Percentiles rank a stretch among this genome's conserved stretches.
Conservation (phyloP, 2,113 vertebrate species). For the Bos javanicus region DNA sequence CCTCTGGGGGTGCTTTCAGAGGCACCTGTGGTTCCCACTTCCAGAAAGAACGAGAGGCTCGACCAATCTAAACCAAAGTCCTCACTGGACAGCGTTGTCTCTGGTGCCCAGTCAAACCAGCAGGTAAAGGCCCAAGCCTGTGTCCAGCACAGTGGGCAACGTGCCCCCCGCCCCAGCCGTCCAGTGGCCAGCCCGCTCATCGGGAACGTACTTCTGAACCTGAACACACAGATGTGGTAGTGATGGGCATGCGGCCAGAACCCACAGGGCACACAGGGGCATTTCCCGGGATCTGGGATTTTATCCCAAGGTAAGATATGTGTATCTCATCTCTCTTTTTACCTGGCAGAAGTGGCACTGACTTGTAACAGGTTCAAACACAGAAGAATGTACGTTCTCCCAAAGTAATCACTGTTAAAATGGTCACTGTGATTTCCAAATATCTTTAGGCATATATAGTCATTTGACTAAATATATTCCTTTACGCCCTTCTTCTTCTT, state of each 20-base stretch:
- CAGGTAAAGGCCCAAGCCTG: neutral
- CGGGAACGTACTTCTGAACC: fast-evolving
- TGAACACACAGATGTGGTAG: fast-evolving
- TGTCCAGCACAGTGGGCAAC: fast-evolving
- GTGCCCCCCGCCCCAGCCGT: fast-evolving
- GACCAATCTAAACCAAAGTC: neutral
- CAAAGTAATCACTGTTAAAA: neutral
- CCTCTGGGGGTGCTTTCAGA: neutral
- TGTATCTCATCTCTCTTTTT: neutral
- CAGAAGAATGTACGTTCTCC: neutral
- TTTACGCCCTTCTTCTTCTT: neutral
- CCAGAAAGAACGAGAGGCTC: neutral
- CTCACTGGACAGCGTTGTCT: fast-evolving
- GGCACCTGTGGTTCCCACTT: neutral
- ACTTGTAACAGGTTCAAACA: neutral
- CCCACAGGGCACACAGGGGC: fast-evolving
- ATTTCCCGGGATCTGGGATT: fast-evolving
- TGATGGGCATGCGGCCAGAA: neutral
- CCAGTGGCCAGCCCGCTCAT: fast-evolving
- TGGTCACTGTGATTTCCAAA: constrained; percentile 1
- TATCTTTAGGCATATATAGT: constrained; percentile 8
- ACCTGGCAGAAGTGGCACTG: neutral
- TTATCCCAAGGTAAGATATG: neutral
- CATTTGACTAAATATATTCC: constrained; percentile 25
- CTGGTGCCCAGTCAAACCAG: neutral